Percentiles rank a stretch among this genome's conserved stretches.
Conservation (phyloP, 2,888 invertebrate species). For the Dicycla oo region DNA sequence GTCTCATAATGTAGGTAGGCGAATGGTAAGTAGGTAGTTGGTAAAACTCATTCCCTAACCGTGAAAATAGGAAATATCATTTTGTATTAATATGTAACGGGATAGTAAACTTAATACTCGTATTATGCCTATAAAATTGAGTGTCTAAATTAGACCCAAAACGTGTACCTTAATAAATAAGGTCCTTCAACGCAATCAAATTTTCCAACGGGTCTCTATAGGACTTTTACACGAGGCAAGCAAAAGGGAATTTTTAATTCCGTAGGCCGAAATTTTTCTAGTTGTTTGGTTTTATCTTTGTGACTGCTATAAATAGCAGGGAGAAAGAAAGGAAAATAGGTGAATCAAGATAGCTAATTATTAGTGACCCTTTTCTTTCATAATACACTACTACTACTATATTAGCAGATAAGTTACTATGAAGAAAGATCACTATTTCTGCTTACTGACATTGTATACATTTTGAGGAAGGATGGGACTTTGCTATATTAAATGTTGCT, state of each 20-base stretch:
- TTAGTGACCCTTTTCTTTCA: slow-evolving; percentile 1
- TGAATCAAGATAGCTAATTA: slow-evolving; percentile 15
- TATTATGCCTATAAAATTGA: slow-evolving; percentile 5
- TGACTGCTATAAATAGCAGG: slow-evolving; percentile 16
- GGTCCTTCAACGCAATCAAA: slow-evolving; percentile 7
- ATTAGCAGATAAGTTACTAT: background rate
- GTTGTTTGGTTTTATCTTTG: slow-evolving; percentile 6
- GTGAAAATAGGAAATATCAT: background rate
- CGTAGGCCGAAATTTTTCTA: background rate
- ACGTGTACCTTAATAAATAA: slow-evolving; percentile 14
- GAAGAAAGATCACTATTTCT: slow-evolving; percentile 15
- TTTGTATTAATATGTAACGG: background rate
- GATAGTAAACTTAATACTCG: background rate
- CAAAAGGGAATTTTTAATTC: slow-evolving; percentile 32
- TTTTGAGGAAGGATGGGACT: background rate
- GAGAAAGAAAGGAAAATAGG: background rate
- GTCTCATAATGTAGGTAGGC: background rate
- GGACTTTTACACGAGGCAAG: slow-evolving; percentile 23
- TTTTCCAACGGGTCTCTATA: slow-evolving; percentile 31
- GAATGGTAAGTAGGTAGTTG: background rate
- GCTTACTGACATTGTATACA: background rate
- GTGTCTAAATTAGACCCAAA: slow-evolving; percentile 18
- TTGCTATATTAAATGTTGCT: background rate
- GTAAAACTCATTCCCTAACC: background rate
- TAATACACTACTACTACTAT: background rate